A percentile compares a stretch with the other conserved stretches of the same genome.
phyloP scores from a whole-genome alignment of 2,797 vertebrate species.

The Semaprochilodus insignis region DNA sequence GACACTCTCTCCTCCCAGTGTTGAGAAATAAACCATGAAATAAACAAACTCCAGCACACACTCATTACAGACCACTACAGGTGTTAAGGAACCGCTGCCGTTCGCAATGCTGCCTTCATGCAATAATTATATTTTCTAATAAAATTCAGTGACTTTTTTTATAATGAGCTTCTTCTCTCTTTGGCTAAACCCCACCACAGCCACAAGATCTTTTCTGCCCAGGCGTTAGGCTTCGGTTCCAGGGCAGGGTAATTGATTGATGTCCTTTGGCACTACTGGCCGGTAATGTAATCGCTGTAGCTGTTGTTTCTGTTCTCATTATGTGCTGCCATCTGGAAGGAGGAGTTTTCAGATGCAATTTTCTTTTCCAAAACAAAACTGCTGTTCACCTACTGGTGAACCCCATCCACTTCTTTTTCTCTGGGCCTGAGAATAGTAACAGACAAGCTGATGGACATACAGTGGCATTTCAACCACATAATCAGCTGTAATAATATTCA shows the following conservation, averaged over 20 bases:
- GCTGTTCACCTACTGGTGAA: slow-evolving; percentile 49
- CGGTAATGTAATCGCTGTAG: slow-evolving; percentile 73
- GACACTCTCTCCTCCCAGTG: slow-evolving; percentile 3
- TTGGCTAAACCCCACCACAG: slow-evolving; percentile 28
- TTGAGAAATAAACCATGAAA: slow-evolving; percentile 39
- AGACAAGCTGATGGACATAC: background rate
- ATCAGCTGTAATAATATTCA: background rate
- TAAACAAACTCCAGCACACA: slow-evolving; percentile 31
- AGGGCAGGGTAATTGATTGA: slow-evolving; percentile 66
- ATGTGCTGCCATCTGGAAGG: slow-evolving; percentile 75
- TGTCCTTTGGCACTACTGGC: slow-evolving; percentile 71
- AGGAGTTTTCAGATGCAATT: slow-evolving; percentile 54
- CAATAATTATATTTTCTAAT: slow-evolving; percentile 38
- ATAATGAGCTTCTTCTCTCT: slow-evolving; percentile 40
- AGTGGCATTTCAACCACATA: background rate
- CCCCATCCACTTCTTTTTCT: slow-evolving; percentile 15
- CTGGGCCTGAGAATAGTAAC: background rate
- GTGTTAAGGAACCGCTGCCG: background rate
- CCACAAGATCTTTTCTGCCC: slow-evolving; percentile 36
- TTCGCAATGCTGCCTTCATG: background rate
- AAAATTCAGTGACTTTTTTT: slow-evolving; percentile 32
- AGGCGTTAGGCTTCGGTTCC: slow-evolving; percentile 25
- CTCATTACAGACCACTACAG: slow-evolving; percentile 33
- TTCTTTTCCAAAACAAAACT: slow-evolving; percentile 43
- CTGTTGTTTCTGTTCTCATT: slow-evolving; percentile 73